Conservation (phyloP, 2,113 vertebrate genomes). For the Chaenogobius annularis region DNA sequence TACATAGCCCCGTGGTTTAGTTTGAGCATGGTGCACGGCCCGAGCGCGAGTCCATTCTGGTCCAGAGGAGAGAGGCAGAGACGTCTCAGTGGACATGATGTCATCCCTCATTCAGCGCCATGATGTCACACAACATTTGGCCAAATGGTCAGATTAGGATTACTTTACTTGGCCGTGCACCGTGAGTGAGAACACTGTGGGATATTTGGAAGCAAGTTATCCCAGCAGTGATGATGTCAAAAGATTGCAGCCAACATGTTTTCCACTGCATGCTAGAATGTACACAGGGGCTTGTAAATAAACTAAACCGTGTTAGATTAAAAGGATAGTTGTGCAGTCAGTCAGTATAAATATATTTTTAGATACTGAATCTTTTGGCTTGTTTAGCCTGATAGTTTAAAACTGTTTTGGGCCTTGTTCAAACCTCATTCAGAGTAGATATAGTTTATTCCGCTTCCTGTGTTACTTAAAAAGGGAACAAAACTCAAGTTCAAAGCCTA, state of each 20-base stretch:
- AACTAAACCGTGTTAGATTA: not conserved
- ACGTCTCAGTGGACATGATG: slow-evolving; percentile 37
- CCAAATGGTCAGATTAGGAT: slow-evolving; percentile 69
- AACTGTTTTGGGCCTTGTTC: too few species aligned
- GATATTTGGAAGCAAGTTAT: slow-evolving; percentile 27
- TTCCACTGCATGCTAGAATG: not conserved
- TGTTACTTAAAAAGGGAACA: not conserved
- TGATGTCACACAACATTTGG: slow-evolving; percentile 48
- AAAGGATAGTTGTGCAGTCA: not conserved
- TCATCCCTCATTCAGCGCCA: slow-evolving; percentile 44
- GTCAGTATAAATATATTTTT: not conserved
- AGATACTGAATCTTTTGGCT: too few species aligned
- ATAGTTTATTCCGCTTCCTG: too few species aligned
- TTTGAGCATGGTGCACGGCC: not conserved
- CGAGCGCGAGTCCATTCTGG: not conserved
- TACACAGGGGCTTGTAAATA: not conserved
- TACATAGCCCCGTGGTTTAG: slow-evolving; percentile 22
- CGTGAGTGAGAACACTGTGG: slow-evolving; percentile 50
- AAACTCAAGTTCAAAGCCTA: not conserved
- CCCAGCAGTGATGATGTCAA: slow-evolving; percentile 19
- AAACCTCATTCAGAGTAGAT: too few species aligned
- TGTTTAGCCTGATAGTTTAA: too few species aligned
- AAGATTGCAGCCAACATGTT: not conserved
- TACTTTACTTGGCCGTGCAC: slow-evolving; percentile 52
- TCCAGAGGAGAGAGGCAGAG: slow-evolving; percentile 8